Percentiles rank a stretch among this genome's conserved stretches.
These are phyloP conservation scores for Lagorchestes hirsutus DNA, from an alignment of 2,797 vertebrate species.

Conservation along the genomic window DNA sequence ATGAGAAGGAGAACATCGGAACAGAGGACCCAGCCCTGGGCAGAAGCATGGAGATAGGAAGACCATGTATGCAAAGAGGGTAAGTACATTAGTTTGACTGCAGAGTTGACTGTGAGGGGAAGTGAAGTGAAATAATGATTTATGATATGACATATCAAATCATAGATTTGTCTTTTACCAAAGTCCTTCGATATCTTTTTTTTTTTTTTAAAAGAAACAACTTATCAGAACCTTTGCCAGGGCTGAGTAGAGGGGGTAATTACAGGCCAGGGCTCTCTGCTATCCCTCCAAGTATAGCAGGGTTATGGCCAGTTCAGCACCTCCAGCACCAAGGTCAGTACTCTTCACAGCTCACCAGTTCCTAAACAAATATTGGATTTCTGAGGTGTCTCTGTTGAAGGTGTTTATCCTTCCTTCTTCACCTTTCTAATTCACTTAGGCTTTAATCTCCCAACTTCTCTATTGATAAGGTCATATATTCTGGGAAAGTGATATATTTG, in stretches of 20 bases:
- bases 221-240: not conserved
- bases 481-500: not conserved
- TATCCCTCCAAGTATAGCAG: not conserved
- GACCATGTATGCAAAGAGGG: not conserved
- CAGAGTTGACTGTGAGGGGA: not conserved
- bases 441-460: not conserved
- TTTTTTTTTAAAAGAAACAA: too few relatives aligned
- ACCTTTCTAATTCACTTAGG: not conserved
- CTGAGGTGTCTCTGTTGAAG: not conserved
- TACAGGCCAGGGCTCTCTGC: not conserved
- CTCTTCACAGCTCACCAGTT: not conserved
- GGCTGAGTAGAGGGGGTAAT: not conserved
- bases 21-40: not conserved
- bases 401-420: not conserved
- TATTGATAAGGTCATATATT: not conserved
- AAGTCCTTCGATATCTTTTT: too few relatives aligned
- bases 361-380: not conserved
- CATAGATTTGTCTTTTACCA: not conserved
- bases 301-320: not conserved
- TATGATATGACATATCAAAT: not conserved
- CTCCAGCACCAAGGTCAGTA: not conserved
- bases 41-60: not conserved
- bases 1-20: not conserved
- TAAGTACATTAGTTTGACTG: not conserved
- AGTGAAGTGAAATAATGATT: not conserved